phyloP scores from a whole-genome alignment of 2,113 vertebrate genomes.

The human (Homo sapiens) region DNA sequence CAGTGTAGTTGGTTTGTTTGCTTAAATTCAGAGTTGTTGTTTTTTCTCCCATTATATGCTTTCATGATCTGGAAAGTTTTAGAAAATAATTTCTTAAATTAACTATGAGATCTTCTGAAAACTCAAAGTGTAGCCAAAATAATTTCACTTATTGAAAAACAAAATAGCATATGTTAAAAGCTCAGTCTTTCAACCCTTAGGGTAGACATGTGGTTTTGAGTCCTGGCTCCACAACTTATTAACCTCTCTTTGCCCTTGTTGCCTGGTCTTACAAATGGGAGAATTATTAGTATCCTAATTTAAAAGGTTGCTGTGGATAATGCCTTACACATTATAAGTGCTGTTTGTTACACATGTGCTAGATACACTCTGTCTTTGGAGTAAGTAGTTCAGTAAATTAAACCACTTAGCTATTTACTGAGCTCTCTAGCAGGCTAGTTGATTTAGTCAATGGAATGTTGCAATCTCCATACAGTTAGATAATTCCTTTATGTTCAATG shows the following conservation, averaged over 20 bases:
- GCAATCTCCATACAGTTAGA: not conserved
- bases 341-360: not conserved
- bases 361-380: not conserved
- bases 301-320: not conserved
- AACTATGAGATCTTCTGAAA: slow-evolving; percentile 47
- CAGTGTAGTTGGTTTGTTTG: not conserved
- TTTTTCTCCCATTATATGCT: not conserved
- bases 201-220: not conserved
- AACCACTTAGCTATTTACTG: not conserved
- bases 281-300: not conserved
- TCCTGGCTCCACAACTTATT: not conserved
- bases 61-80: slow-evolving; percentile 57
- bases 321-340: not conserved
- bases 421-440: not conserved
- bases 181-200: not conserved
- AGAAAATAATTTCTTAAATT: slow-evolving; percentile 25
- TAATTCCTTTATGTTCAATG: not conserved
- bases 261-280: not conserved
- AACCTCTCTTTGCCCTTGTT: not conserved
- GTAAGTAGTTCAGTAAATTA: not conserved
- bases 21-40: slow-evolving; percentile 11
- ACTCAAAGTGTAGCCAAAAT: slow-evolving; percentile 12
- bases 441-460: not conserved
- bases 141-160: not conserved
- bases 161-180: not conserved